Conservation (phyloP, 2,113 vertebrate genomes). For the Lophius piscatorius region DNA sequence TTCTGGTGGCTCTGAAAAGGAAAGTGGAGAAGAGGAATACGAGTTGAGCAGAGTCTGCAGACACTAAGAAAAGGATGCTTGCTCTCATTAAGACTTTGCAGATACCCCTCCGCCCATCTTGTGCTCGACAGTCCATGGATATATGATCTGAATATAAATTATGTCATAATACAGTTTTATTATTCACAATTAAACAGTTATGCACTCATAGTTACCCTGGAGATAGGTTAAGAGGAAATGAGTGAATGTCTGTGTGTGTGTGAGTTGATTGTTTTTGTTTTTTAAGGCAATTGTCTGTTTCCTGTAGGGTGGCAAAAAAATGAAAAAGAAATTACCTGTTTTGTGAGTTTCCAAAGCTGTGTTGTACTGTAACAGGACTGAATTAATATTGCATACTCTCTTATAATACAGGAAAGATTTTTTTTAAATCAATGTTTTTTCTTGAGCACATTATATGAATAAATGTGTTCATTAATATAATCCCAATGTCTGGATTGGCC, state of each 20-base stretch:
- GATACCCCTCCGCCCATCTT: constrained; percentile 43
- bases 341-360: constrained; percentile 33
- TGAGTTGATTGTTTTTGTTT: constrained; percentile 18
- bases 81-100: constrained; percentile 68
- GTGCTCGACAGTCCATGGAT: constrained; percentile 48
- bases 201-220: constrained; percentile 15
- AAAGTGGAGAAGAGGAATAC: constrained; percentile 37
- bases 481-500: no score
- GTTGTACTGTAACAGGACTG: constrained; percentile 29
- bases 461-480: background rate
- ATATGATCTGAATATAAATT: constrained; percentile 57
- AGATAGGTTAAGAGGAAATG: constrained; percentile 9
- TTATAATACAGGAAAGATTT: constrained; percentile 7
- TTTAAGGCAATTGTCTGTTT: constrained; percentile 6
- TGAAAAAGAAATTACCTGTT: constrained; percentile 22
- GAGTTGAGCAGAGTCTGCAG: constrained; percentile 36
- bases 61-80: constrained; percentile 45
- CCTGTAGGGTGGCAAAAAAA: constrained; percentile 8
- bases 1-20: constrained; percentile 98
- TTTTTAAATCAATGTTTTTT: no score
- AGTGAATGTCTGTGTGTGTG: constrained; percentile 14
- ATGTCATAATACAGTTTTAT: constrained; percentile 59
- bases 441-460: constrained; percentile 9
- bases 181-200: constrained; percentile 34
- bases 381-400: constrained; percentile 17